Base-by-base conservation (phyloP, 2,797 vertebrate genomes). In the Amazona ochrocephala region DNA sequence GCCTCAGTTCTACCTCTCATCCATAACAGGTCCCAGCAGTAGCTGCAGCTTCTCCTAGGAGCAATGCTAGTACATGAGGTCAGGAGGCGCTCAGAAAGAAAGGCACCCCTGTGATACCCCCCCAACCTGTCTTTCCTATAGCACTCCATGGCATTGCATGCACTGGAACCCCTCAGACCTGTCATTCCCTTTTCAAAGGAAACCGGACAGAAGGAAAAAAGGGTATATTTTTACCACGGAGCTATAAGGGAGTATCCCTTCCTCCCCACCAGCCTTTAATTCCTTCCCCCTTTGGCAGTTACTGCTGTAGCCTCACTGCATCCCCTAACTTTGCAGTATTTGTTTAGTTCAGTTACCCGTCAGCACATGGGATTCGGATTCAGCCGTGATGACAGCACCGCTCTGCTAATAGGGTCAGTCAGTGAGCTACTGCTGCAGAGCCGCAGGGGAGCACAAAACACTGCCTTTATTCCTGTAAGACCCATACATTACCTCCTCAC, bases 401-500 rank as follows among this genome's bases (percentile, higher is more conserved):
- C 85, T 79, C 87, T 60, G 90, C 94, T 95, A 96, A 94, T 81
- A 90, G 88, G 95, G 95, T 94, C 91, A 91, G 93, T 48, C 95
- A 94, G 88, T 56, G 91, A 97, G 94, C 94, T 81, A 90, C 94
- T 75, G 88, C 90, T 93, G 89, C 93, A 94, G 78, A 92, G 94
- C 93, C 70, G 16, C 89, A 75, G 93, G 94, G 96, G 95, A 97
- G 78, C 93, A 94, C 84, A 94, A 93, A 95, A 95, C 92, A 94
- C 79, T 51, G 90, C 10, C 95, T 95, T 93, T 94, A 95, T 96
- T 97, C 94, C 96, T 96, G 39, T 64, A 93, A 96, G 93, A 96
- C 89, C 93, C 93, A 91, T 93, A 94, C 94, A 90, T 92, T 94
- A 95, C 93, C 60, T 91, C 88, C 87, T 90, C 42, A 0, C 87